These are phyloP conservation scores for Bucorvus abyssinicus DNA, from an alignment of 2,797 vertebrate genomes.

Conservation along the genomic window DNA sequence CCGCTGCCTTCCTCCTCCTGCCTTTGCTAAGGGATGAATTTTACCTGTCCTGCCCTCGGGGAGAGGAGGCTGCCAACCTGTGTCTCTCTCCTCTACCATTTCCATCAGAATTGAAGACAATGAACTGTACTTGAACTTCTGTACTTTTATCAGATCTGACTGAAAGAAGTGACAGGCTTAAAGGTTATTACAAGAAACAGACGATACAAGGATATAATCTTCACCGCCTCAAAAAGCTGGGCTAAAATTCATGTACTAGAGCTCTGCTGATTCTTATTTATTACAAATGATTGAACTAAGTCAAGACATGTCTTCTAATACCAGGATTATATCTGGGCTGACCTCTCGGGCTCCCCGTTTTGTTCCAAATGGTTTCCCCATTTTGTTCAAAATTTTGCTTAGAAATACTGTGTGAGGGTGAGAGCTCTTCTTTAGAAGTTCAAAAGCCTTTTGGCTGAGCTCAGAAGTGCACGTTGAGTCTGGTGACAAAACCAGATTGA, in stretches of 20 bases:
- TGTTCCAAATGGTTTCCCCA: background rate
- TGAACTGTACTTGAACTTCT: conserved; percentile 10
- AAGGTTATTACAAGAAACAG: conserved; percentile 14
- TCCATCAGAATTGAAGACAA: background rate
- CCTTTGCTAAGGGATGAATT: background rate
- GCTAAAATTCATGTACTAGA: background rate
- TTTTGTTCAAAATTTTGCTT: background rate
- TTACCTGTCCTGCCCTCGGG: background rate
- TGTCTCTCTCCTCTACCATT: background rate
- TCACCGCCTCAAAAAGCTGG: background rate
- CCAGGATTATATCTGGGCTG: background rate
- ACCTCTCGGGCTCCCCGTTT: background rate
- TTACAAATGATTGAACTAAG: background rate
- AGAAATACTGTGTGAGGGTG: background rate
- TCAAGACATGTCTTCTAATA: background rate
- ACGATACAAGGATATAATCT: background rate
- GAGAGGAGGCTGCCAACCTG: background rate
- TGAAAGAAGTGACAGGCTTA: conserved; percentile 19
- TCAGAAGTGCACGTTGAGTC: background rate
- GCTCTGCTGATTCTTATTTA: background rate
- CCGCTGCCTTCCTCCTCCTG: background rate
- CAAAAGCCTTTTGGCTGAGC: background rate
- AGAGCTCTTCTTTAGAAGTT: background rate
- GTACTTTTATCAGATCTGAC: background rate
- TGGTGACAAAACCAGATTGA: background rate